Evolutionary conservation across 2,888 invertebrate genomes (phyloP).

Genomic region (Tipula lateralis): DNA sequence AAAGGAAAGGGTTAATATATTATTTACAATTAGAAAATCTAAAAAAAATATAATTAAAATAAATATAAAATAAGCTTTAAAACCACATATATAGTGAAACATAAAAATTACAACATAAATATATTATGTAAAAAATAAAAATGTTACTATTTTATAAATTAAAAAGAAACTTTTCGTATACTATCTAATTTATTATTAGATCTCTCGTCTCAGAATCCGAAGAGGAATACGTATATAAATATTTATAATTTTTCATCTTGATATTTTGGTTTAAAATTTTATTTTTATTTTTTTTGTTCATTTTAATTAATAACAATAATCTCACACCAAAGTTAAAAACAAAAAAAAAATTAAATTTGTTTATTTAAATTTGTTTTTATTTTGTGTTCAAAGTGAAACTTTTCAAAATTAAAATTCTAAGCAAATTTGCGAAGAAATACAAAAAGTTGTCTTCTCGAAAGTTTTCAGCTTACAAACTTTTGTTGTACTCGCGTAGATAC

Average conservation of each 20-base stretch:
- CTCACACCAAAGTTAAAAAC: background rate
- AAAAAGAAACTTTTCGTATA: background rate
- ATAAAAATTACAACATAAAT: background rate
- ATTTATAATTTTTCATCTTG: slow-evolving; percentile 24
- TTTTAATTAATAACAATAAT: slow-evolving; percentile 20
- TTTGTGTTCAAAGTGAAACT: background rate
- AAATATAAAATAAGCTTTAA: background rate
- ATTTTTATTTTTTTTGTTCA: background rate
- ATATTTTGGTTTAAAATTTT: background rate
- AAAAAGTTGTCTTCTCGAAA: background rate
- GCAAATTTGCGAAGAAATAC: background rate
- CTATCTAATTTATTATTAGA: background rate
- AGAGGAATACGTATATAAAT: background rate
- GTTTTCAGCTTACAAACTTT: background rate
- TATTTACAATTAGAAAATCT: background rate
- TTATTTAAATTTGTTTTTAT: background rate
- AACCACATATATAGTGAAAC: background rate
- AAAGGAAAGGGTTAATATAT: background rate
- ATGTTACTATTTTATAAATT: background rate
- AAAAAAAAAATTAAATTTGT: background rate
- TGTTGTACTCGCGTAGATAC: no score
- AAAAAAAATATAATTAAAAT: background rate
- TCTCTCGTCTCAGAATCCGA: background rate
- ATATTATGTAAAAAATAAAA: background rate
- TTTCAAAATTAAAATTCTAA: background rate